These are phyloP conservation scores for Nomia melanderi DNA, from an alignment of 1,140 invertebrate species.

Conservation along the genomic window DNA sequence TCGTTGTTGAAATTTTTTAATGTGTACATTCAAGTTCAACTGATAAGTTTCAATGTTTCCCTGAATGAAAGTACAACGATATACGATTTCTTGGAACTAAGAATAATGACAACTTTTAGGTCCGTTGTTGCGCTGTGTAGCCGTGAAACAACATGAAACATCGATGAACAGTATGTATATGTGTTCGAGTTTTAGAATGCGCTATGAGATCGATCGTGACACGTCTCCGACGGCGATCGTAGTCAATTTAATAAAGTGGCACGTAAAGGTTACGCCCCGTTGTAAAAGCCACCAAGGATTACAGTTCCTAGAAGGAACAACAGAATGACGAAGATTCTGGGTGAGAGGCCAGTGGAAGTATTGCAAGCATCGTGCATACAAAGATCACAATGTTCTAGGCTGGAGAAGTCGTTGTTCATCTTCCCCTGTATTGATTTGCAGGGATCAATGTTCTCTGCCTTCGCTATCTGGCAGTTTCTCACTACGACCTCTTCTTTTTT, in stretches of 20 bases:
- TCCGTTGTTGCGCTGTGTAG: neutral
- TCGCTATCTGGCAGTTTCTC: conserved; percentile 71
- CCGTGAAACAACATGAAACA: conserved; percentile 7
- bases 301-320: conserved; percentile 57
- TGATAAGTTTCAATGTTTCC: too few species aligned
- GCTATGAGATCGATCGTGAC: conserved; percentile 21
- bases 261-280: conserved; percentile 56
- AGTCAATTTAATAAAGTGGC: neutral
- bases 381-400: conserved; percentile 60
- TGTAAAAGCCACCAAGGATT: conserved; percentile 35
- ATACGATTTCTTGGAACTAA: too few species aligned
- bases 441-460: conserved; percentile 64
- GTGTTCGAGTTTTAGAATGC: conserved; percentile 15
- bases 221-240: too few species aligned
- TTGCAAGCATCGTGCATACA: conserved; percentile 72
- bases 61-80: too few species aligned
- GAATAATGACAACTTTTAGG: neutral
- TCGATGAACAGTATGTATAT: conserved; percentile 16
- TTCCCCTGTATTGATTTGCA: conserved; percentile 62
- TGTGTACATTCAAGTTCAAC: too few species aligned
- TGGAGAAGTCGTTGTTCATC: conserved; percentile 8
- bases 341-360: conserved; percentile 33
- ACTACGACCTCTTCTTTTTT: conserved; percentile 56
- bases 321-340: conserved; percentile 54
- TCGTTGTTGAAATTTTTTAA: too few species aligned